Evolutionary conservation across 2,113 vertebrate genomes (phyloP), one percentile per base, ranked within the genome.

Genomic region (Lonchura striata): DNA sequence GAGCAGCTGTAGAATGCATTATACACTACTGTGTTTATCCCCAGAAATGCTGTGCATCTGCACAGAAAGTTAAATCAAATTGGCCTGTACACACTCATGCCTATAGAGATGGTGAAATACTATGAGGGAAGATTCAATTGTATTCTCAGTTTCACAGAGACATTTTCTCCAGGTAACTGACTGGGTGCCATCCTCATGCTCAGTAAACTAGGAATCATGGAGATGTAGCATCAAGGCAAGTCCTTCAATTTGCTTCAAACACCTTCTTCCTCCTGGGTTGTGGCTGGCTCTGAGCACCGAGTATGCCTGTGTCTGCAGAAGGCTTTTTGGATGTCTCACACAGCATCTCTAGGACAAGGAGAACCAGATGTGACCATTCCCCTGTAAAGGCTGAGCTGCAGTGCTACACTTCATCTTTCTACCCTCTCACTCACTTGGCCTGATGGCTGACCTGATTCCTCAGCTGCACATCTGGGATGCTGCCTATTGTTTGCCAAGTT

Each of bases 181-280:
- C 28, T 23, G 21, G 11, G 41, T 54, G 13, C 57, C 20, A 3
- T 64, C 39, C 35, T 79, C 49, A 46, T 39, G 39, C 18, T 27
- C n/a, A 42, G 66, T 60, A 52, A 92, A 30, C 9, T n/a, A 49
- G 30, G 53, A 80, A 64, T 60, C 19, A 13, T n/a, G 41, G 47
- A 72, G 52, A 7, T 47, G 20, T 37, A 72, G 53, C n/a, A 54
- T 12, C 31, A 53, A 23, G 30, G 39, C 42, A 86, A 19, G 59
- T 35, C 28, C 33, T 87, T n/a, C 0, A 0, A n/a, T 7, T 2
- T 5, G 2, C 16, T 70, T 63, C 31, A 25, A 49, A 30, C 42
- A 20, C 10, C 2, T 33, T 74, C 14, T 46, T 84, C 35, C 57
- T 64, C 23, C 41, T 69, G 14, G 19, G 3, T 5, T 42, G 15